Conservation (phyloP, 1,140 invertebrate species). For the Cheumatopsyche charites region DNA sequence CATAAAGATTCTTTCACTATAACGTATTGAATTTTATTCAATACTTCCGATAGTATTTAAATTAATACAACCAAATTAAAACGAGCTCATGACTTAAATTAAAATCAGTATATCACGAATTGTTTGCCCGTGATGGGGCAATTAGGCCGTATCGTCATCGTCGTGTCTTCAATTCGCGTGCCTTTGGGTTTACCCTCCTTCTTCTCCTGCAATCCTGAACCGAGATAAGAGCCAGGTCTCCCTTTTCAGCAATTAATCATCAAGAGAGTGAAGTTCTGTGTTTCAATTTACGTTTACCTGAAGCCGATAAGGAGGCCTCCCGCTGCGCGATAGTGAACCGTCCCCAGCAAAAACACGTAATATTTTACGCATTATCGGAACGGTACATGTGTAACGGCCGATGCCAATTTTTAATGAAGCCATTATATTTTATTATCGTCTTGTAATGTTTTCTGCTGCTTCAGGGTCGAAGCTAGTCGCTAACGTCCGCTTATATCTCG, state of each 20-base stretch:
- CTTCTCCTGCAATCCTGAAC: too few relatives aligned
- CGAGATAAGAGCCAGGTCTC: neutral
- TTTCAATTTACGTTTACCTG: constrained; percentile 20
- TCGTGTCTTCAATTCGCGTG: neutral
- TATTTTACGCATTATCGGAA: constrained; percentile 12
- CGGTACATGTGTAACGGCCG: neutral
- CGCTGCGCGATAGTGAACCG: neutral
- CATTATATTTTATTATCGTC: neutral
- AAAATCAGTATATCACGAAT: too few relatives aligned
- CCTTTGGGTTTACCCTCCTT: neutral
- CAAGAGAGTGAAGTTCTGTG: neutral
- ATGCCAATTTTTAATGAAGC: constrained; percentile 16
- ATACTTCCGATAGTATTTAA: too few relatives aligned
- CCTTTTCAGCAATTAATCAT: constrained; percentile 1
- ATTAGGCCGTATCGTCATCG: constrained; percentile 5
- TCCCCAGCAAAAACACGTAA: constrained; percentile 10
- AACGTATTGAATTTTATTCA: too few relatives aligned
- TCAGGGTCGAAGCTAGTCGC: too few relatives aligned
- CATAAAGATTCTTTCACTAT: too few relatives aligned
- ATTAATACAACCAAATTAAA: too few relatives aligned
- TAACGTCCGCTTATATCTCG: too few relatives aligned
- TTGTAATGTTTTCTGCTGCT: too few relatives aligned
- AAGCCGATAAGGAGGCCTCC: constrained; percentile 1
- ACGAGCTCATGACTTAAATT: too few relatives aligned
- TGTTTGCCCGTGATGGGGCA: neutral